Percentiles rank a stretch among this genome's conserved stretches.
Evolutionary conservation across 2,113 vertebrate species (phyloP).

Genomic region (Petroica traversi): DNA sequence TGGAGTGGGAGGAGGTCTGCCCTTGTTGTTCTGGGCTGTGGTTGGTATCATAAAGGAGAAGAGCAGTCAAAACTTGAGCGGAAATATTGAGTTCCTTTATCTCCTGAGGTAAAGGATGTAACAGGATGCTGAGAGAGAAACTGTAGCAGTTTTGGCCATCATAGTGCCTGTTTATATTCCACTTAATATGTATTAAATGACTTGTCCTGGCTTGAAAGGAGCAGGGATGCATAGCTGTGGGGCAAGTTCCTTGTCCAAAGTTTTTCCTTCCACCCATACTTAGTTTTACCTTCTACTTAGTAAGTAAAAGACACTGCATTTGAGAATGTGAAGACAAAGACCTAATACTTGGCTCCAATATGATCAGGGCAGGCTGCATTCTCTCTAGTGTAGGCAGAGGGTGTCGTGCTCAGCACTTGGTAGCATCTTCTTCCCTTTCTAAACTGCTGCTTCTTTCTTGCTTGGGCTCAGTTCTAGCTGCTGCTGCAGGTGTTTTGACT

Average conservation of each 20-base stretch:
- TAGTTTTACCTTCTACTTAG: neutral
- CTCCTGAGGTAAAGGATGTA: neutral
- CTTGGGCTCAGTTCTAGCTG: neutral
- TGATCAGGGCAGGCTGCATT: neutral
- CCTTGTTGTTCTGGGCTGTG: neutral
- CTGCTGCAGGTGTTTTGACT: neutral
- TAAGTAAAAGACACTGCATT: neutral
- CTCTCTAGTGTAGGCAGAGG: neutral
- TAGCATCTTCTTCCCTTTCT: neutral
- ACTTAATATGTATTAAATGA: neutral
- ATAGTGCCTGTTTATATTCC: neutral
- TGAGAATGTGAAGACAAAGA: neutral
- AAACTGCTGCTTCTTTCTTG: neutral
- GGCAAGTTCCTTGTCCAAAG: neutral
- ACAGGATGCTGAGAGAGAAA: neutral
- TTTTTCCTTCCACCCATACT: neutral
- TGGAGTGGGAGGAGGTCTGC: neutral
- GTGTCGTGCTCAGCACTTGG: neutral
- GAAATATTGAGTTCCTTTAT: neutral
- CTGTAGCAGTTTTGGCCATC: neutral
- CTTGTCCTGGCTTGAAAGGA: neutral
- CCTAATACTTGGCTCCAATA: accelerated
- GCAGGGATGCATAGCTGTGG: neutral
- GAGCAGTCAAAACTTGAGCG: neutral
- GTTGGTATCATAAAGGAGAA: neutral